Percentiles rank a stretch among this genome's conserved stretches.
Conservation (phyloP, 2,113 vertebrate species). For the Caretta caretta region DNA sequence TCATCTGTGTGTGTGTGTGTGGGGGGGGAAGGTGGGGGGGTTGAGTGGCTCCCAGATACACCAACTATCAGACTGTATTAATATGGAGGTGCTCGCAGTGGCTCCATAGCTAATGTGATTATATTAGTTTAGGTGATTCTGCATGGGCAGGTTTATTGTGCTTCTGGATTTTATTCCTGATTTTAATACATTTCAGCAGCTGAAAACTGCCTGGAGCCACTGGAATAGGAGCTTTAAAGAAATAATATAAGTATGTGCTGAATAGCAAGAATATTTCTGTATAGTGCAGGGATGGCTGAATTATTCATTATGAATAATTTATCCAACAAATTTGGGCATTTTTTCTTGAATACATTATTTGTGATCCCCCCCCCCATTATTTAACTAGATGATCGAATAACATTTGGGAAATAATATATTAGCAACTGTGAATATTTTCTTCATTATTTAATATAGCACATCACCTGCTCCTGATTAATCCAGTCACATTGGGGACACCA, state of each 20-base stretch:
- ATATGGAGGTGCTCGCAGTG: fast-evolving
- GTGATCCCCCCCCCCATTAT: slow-evolving; percentile 44
- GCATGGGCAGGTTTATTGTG: slow-evolving; percentile 1
- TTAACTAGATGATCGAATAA: slow-evolving; percentile 42
- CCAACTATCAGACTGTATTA: fast-evolving
- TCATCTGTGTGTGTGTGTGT: fast-evolving
- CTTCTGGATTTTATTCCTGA: slow-evolving; percentile 59
- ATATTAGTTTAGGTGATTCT: slow-evolving; percentile 23
- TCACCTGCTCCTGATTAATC: slow-evolving; percentile 21
- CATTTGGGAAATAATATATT: slow-evolving; percentile 46
- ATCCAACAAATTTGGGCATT: slow-evolving; percentile 51
- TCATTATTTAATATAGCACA: background rate
- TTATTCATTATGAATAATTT: slow-evolving; percentile 75
- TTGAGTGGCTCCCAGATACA: background rate
- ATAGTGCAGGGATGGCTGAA: slow-evolving; percentile 45
- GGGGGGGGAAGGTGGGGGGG: background rate
- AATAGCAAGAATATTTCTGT: slow-evolving; percentile 67
- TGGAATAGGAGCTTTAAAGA: slow-evolving; percentile 58
- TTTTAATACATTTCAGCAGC: slow-evolving; percentile 17
- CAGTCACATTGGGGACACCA: background rate
- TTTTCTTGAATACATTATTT: slow-evolving; percentile 58
- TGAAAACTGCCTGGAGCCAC: slow-evolving; percentile 51
- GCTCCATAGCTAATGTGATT: background rate
- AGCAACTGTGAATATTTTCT: slow-evolving; percentile 13
- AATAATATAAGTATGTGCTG: slow-evolving; percentile 45